A percentile compares a stretch with the other conserved stretches of the same genome.
These are phyloP conservation scores for Dendrolimus kikuchii DNA, from an alignment of 1,140 invertebrate species.

Conservation along the genomic window DNA sequence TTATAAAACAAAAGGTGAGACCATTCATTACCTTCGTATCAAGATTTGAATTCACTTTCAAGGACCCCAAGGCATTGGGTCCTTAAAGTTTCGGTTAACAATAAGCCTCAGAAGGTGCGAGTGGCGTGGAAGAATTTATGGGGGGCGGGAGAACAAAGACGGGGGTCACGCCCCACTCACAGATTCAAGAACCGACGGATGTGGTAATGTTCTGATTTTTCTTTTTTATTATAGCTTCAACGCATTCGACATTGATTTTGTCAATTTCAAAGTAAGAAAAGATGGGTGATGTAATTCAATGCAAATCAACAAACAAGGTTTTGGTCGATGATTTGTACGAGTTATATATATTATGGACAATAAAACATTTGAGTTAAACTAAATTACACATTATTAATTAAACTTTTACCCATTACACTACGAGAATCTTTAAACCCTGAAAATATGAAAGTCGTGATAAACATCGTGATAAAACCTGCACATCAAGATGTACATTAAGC, in stretches of 20 bases:
- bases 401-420: no score
- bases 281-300: not conserved
- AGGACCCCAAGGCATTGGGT: slow-evolving; percentile 8
- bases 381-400: no score
- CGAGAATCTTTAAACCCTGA: no score
- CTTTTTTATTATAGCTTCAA: not conserved
- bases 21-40: slow-evolving; percentile 36
- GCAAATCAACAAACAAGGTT: not conserved
- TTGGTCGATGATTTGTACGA: not conserved
- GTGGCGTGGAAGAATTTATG: slow-evolving; percentile 23
- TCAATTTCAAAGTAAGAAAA: no score
- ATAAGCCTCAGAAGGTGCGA: slow-evolving; percentile 17
- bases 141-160: slow-evolving; percentile 9
- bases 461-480: no score
- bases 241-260: no score
- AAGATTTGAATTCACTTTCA: slow-evolving; percentile 25
- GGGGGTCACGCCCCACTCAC: slow-evolving; percentile 1
- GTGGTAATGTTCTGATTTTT: not conserved
- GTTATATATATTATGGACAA: no score
- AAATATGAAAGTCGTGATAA: no score
- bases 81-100: slow-evolving; percentile 35
- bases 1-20: slow-evolving; percentile 39
- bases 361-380: no score
- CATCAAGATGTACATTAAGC: no score
- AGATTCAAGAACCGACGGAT: not conserved